Percentiles rank a stretch among this genome's conserved stretches.
Evolutionary conservation across 2,888 invertebrate species (phyloP).

Genomic region (Metacarcinus magister): DNA sequence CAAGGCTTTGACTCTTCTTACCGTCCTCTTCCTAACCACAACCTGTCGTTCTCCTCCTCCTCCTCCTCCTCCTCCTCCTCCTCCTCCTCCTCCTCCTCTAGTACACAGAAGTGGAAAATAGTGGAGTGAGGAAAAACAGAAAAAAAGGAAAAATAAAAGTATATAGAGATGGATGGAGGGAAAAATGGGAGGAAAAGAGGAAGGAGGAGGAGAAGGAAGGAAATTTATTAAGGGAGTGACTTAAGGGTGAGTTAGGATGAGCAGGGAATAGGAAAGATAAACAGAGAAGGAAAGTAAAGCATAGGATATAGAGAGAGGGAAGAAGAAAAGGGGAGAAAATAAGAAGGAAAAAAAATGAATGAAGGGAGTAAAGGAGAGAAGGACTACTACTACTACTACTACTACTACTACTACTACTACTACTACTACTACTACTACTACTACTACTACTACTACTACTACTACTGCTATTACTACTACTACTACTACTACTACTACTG

Average conservation of each 20-base stretch:
- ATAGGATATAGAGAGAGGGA: background rate
- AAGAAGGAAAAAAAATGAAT: background rate
- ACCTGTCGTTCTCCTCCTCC: background rate
- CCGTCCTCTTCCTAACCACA: constrained; percentile 35
- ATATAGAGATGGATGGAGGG: background rate
- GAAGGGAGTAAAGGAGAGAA: background rate
- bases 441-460: constrained; percentile 47
- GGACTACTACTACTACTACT: background rate
- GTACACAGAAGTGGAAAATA: background rate
- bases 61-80: constrained; percentile 7
- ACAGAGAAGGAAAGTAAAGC: too few relatives aligned
- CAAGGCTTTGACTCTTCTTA: constrained; percentile 4
- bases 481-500: constrained; percentile 54
- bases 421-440: constrained; percentile 55
- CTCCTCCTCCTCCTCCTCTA: background rate
- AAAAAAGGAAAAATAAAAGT: background rate
- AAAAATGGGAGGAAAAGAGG: background rate
- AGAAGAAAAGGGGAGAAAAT: background rate
- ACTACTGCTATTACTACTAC: constrained; percentile 17
- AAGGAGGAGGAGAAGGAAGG: background rate
- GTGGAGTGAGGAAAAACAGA: background rate
- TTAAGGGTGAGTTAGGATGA: background rate
- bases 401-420: constrained; percentile 52
- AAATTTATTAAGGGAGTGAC: too few relatives aligned
- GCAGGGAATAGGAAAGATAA: background rate